Evolutionary conservation across 37 sponge, comb jelly and placozoan genomes (phyloP), one percentile per base, ranked within the genome.

Genomic region (Chondrilla cf. caribensis): DNA sequence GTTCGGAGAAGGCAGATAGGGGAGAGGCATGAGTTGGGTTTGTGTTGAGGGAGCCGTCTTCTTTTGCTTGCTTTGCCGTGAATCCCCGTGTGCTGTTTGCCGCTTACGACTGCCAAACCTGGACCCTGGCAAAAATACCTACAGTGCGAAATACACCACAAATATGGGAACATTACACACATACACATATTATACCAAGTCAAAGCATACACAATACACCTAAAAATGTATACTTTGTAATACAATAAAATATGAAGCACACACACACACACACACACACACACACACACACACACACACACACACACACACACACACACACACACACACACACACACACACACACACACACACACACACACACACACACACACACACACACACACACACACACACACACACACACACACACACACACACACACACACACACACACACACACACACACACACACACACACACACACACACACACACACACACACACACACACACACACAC

Each of bases 321-420:
- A 35, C 57, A 84, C 29, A 11, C 39, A 84, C 67, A 60, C 78
- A 77, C 41, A 84, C 0, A 22, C 29, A 59, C 84, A 84, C 47
- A 54, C 21, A 62, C 18, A 18, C 15, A 36, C 77, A 24, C 40
- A 57, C 3, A 28, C 32, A 7, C 33, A 35, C 33, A 11, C 36
- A 31, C 51, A 47, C 51, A 47, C 51, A 47, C 51, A 47, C 51
- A 47, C 51, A 47, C 51, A 47, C 51, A 47, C 51, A 47, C 51
- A 47, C 51, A 47, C 51, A 47, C 51, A 47, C 51, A 47, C 51
- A 47, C 51, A 47, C 51, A 47, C 51, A 47, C 51, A 47, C 51
- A 47, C 51, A 47, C 51, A 47, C 51, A 47, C 51, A 47, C 51
- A 47, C 51, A 47, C 51, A 47, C 51, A 47, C 51, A 47, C 51